phyloP scores from a whole-genome alignment of 2,113 vertebrate genomes.

The Chaenocephalus aceratus region DNA sequence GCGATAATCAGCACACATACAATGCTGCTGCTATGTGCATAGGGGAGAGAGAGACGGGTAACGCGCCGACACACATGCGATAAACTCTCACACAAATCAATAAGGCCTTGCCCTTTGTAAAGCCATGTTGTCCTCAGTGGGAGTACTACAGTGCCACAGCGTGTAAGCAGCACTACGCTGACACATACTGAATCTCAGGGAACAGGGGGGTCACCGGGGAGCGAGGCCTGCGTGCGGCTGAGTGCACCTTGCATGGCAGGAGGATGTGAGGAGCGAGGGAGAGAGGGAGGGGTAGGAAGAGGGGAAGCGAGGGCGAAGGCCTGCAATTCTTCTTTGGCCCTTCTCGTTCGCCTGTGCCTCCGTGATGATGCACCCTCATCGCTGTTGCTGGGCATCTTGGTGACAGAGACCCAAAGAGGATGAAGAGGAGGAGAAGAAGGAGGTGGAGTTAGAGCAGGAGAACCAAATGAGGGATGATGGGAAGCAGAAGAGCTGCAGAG shows the following conservation, averaged over 20 bases:
- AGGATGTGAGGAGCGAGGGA: conserved; percentile 26
- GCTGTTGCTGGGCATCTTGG: conserved; percentile 81
- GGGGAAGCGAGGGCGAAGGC: conserved; percentile 2
- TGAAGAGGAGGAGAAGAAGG: conserved; percentile 55
- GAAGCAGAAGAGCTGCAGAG: conserved; percentile 62
- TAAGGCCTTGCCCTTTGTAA: conserved; percentile 73
- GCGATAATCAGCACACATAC: neutral
- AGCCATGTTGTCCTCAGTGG: conserved; percentile 68
- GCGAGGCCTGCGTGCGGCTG: conserved; percentile 60
- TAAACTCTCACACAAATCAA: conserved; percentile 82
- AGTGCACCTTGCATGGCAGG: conserved; percentile 67
- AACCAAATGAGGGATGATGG: conserved; percentile 59
- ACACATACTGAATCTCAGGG: conserved; percentile 67
- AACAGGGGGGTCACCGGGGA: conserved; percentile 67
- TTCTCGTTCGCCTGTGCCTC: conserved; percentile 47
- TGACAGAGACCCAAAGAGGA: conserved; percentile 76
- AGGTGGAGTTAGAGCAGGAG: conserved; percentile 59
- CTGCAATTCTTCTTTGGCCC: conserved; percentile 36
- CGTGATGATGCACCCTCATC: conserved; percentile 62
- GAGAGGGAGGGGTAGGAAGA: conserved; percentile 4
- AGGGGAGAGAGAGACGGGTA: conserved; percentile 2
- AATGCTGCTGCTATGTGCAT: conserved; percentile 6
- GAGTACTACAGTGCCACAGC: conserved; percentile 71
- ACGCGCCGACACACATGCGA: conserved; percentile 30
- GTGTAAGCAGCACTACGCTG: conserved; percentile 64